Conservation (phyloP, 2,797 vertebrate genomes). For the Sebastes minor region DNA sequence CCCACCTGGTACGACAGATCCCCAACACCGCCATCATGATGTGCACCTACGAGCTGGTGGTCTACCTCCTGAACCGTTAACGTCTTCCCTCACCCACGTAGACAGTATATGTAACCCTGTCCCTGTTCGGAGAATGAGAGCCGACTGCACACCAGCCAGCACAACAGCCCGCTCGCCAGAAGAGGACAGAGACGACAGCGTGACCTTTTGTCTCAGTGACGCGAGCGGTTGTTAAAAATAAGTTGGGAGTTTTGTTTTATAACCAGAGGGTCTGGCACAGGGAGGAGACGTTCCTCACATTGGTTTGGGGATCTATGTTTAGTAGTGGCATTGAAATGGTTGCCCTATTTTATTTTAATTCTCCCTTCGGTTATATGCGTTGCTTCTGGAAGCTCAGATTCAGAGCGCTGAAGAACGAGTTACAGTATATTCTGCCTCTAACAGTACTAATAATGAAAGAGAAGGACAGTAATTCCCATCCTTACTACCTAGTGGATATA, state of each 20-base stretch:
- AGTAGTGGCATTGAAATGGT: conserved; percentile 10
- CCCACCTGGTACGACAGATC: conserved; percentile 95
- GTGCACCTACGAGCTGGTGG: conserved; percentile 97
- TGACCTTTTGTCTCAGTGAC: conserved; percentile 11
- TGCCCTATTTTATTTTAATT: conserved; percentile 13
- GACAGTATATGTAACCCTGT: conserved; percentile 25
- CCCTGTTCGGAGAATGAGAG: conserved; percentile 22
- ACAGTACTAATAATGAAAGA: conserved; percentile 46
- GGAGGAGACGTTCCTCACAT: neutral
- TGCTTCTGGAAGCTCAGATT: conserved; percentile 17
- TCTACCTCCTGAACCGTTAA: conserved; percentile 96
- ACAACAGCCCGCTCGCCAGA: conserved; percentile 13
- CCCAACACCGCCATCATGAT: conserved; percentile 99
- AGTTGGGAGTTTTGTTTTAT: conserved; percentile 27
- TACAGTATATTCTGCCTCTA: conserved; percentile 37
- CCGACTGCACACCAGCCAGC: conserved; percentile 34
- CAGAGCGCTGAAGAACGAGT: conserved; percentile 21
- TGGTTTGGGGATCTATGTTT: conserved; percentile 29
- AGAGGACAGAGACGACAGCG: conserved; percentile 8
- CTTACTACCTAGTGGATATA: neutral
- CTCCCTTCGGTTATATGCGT: conserved; percentile 10
- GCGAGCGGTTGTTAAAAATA: conserved; percentile 5
- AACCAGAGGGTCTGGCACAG: conserved; percentile 32
- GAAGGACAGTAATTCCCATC: conserved; percentile 12
- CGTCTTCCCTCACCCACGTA: neutral